These are phyloP conservation scores for Pyxicephalus adspersus DNA, from an alignment of 2,113 vertebrate species.

Conservation along the genomic window DNA sequence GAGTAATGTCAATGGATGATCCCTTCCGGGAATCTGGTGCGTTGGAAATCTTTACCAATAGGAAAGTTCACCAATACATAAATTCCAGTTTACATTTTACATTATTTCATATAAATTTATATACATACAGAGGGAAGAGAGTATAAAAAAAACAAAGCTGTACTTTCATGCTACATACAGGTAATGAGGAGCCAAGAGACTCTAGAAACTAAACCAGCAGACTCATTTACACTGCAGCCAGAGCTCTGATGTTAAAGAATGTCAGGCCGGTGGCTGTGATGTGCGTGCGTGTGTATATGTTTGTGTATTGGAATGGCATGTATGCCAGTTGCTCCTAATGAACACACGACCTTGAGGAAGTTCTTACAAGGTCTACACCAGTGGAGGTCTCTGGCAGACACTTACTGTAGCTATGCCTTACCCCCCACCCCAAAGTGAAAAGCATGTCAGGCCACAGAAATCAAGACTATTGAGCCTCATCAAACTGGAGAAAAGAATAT, in stretches of 20 bases:
- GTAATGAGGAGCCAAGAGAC: neutral
- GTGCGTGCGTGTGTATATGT: constrained; percentile 50
- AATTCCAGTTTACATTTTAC: too few species aligned
- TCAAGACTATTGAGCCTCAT: too few species aligned
- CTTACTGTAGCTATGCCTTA: neutral
- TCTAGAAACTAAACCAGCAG: neutral
- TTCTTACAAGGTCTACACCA: constrained; percentile 49
- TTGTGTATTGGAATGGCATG: constrained; percentile 54
- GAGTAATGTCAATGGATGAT: too few species aligned
- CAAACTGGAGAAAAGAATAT: too few species aligned
- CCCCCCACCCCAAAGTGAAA: neutral
- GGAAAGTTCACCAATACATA: too few species aligned
- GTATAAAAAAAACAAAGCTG: too few species aligned
- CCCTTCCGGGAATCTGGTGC: too few species aligned
- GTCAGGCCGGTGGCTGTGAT: constrained; percentile 49
- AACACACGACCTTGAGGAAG: constrained; percentile 52
- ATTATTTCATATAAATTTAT: too few species aligned
- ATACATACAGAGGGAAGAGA: too few species aligned
- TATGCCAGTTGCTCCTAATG: constrained; percentile 56
- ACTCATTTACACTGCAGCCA: constrained; percentile 2
- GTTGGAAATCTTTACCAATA: too few species aligned
- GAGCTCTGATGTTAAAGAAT: constrained; percentile 34
- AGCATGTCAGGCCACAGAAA: constrained; percentile 15
- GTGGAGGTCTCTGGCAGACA: constrained; percentile 26
- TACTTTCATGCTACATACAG: neutral